Conservation (phyloP, 2,888 invertebrate genomes). For the Callinectes sapidus region DNA sequence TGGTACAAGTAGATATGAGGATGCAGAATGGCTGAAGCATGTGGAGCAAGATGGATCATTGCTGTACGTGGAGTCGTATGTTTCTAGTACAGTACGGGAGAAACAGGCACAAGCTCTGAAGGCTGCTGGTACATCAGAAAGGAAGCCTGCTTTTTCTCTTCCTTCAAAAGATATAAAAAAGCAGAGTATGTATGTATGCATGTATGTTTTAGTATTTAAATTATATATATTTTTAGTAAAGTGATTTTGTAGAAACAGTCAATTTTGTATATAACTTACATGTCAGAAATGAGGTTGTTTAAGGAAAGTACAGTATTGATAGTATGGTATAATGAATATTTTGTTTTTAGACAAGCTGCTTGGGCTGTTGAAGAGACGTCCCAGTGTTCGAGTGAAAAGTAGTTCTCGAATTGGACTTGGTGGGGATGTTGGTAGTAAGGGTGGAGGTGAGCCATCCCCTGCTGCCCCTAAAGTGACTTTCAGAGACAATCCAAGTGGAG, state of each 20-base stretch:
- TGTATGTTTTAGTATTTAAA: neutral
- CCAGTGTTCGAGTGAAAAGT: slow-evolving; percentile 69
- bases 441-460: slow-evolving; percentile 57
- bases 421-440: slow-evolving; percentile 49
- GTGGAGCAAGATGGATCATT: slow-evolving; percentile 70
- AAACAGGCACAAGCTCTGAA: slow-evolving; percentile 69
- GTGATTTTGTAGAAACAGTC: neutral
- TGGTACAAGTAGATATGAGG: slow-evolving; percentile 60
- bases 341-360: slow-evolving; percentile 66
- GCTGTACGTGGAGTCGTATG: slow-evolving; percentile 71
- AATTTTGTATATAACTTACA: neutral
- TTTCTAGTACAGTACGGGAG: slow-evolving; percentile 71
- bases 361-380: slow-evolving; percentile 65
- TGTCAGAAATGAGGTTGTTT: neutral
- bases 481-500: slow-evolving; percentile 72
- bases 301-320: neutral
- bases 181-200: slow-evolving; percentile 59
- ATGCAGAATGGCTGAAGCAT: slow-evolving; percentile 71
- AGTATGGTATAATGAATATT: neutral
- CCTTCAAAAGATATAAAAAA: slow-evolving; percentile 69
- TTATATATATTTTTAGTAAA: neutral
- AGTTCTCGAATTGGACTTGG: slow-evolving; percentile 38
- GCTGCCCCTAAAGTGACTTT: slow-evolving; percentile 72
- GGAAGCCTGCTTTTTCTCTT: slow-evolving; percentile 62
- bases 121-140: slow-evolving; percentile 60